These are phyloP conservation scores for Drosophila takahashii DNA, from an alignment of 1,140 invertebrate species.

Conservation along the genomic window DNA sequence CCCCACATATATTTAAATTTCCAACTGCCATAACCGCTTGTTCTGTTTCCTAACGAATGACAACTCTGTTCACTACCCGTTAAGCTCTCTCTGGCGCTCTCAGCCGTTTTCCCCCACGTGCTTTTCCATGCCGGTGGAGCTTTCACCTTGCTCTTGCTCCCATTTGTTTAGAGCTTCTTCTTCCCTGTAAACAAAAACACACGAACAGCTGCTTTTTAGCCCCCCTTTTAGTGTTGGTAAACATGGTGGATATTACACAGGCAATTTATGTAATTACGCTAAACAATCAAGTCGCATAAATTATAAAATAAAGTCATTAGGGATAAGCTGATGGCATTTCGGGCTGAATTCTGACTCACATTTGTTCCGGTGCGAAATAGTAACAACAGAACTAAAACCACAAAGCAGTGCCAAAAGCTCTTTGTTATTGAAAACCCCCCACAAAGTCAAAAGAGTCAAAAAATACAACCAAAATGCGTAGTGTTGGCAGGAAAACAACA, in stretches of 20 bases:
- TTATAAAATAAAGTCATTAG: constrained; percentile 36
- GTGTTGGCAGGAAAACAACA: constrained; percentile 15
- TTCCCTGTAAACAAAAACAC: constrained; percentile 58
- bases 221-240: constrained; percentile 23
- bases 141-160: neutral
- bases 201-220: constrained; percentile 49
- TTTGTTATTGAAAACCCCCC: constrained; percentile 19
- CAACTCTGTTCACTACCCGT: constrained; percentile 7
- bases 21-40: constrained; percentile 1
- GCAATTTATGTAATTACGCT: constrained; percentile 20
- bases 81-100: constrained; percentile 1
- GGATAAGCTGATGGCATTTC: constrained; percentile 26
- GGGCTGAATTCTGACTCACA: neutral
- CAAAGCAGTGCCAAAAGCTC: constrained; percentile 20
- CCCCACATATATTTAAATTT: neutral
- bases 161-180: constrained; percentile 15
- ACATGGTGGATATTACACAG: neutral
- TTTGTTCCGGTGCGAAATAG: neutral
- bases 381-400: neutral
- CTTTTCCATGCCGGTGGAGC: constrained; percentile 8
- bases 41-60: neutral
- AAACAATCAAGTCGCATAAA: constrained; percentile 19
- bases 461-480: constrained; percentile 15
- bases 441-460: constrained; percentile 61
- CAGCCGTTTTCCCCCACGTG: neutral